Evolutionary conservation across 2,888 invertebrate species (phyloP).

Genomic region (Sminthurinus aureus): DNA sequence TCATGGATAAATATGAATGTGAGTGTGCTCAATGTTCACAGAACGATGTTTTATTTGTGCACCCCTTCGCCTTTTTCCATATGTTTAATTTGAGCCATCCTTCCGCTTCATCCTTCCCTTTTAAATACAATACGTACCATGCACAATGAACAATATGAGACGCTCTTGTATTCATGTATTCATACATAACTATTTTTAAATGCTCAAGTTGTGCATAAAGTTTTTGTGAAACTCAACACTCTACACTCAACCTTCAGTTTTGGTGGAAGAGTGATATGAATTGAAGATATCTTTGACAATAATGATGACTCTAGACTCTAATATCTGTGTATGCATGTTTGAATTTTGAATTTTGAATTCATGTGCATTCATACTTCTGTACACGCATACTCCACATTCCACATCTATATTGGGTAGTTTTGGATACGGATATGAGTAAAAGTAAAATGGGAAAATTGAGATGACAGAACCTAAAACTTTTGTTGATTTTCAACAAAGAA

Average conservation of each 20-base stretch:
- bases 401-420: neutral
- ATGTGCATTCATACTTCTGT: no score
- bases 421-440: neutral
- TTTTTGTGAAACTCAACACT: neutral
- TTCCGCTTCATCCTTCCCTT: neutral
- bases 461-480: neutral
- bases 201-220: neutral
- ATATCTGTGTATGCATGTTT: no score
- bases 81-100: neutral
- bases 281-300: no score
- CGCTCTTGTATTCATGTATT: neutral
- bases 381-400: no score
- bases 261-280: neutral
- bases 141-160: neutral
- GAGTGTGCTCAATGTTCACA: no score
- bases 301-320: no score
- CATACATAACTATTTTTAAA: neutral
- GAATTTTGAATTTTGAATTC: no score
- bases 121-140: neutral
- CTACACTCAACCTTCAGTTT: neutral
- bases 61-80: neutral
- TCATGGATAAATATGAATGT: neutral
- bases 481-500: neutral
- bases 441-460: neutral
- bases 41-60: no score